phyloP scores from a whole-genome alignment of 1,140 invertebrate genomes.

The Pygmarrhopalites habei region DNA sequence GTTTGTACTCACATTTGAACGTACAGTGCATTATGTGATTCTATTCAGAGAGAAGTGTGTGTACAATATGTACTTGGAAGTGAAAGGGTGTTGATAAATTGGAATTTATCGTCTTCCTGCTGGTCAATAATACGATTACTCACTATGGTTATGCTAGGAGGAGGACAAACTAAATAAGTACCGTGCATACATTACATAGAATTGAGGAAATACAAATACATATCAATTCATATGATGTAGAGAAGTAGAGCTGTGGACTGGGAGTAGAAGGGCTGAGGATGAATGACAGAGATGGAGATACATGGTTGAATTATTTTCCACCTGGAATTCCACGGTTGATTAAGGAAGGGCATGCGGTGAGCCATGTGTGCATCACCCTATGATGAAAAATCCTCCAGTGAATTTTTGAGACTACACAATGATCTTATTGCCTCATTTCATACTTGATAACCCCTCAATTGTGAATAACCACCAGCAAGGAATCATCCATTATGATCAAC shows the following conservation, averaged over 20 bases:
- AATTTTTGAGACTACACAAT: too few relatives aligned
- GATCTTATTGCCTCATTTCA: conserved; percentile 1
- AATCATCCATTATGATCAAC: not conserved
- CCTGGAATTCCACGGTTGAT: conserved; percentile 15
- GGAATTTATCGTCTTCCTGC: not conserved
- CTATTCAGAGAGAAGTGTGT: too few relatives aligned
- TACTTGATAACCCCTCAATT: not conserved
- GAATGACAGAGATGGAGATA: not conserved
- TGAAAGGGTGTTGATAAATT: not conserved
- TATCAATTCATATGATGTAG: not conserved
- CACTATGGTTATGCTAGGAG: not conserved
- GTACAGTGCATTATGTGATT: too few relatives aligned
- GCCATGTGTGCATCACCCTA: not conserved
- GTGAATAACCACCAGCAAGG: not conserved
- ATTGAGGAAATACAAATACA: too few relatives aligned
- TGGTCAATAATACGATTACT: not conserved
- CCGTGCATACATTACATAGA: too few relatives aligned
- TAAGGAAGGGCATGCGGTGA: not conserved
- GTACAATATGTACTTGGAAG: too few relatives aligned
- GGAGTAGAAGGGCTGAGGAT: not conserved
- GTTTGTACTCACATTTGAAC: too few relatives aligned
- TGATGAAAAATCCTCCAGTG: too few relatives aligned
- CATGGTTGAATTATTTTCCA: conserved; percentile 8
- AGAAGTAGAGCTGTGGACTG: not conserved
- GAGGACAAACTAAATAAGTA: too few relatives aligned